Conservation (phyloP, 2,113 vertebrate species). For the Cathartes aura region DNA sequence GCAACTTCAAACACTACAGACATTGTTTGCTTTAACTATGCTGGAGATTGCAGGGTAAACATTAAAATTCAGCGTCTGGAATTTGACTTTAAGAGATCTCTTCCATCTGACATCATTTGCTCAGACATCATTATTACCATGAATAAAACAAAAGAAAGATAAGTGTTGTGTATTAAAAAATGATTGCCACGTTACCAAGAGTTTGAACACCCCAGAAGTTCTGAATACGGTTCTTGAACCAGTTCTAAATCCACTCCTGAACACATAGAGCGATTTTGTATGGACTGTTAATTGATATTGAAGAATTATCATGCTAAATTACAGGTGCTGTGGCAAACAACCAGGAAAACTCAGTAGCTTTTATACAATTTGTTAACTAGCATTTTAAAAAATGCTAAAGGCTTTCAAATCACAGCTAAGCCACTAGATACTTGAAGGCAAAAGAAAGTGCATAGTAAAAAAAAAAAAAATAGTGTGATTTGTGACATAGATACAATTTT, state of each 20-base stretch:
- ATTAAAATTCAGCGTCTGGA: background rate
- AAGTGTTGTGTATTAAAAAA: background rate
- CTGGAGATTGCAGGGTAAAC: conserved; percentile 2
- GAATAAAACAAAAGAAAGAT: background rate
- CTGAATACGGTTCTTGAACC: background rate
- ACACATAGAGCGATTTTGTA: background rate
- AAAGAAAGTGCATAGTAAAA: background rate
- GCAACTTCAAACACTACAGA: background rate
- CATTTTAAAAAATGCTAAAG: background rate
- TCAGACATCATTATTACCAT: conserved; percentile 17
- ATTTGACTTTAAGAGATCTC: background rate
- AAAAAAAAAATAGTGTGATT: background rate
- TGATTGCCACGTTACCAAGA: background rate
- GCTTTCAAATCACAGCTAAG: background rate
- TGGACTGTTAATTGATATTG: background rate
- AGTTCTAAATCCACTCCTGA: background rate
- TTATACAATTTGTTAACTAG: background rate
- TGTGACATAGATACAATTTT: background rate
- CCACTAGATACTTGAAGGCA: background rate
- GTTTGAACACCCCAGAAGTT: background rate
- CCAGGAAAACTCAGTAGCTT: background rate
- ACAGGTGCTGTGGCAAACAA: background rate
- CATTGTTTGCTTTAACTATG: conserved; percentile 13
- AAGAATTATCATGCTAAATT: background rate
- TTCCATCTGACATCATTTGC: conserved; percentile 46